Evolutionary conservation across 2,888 invertebrate species (phyloP), one percentile per base, ranked within the genome.

Genomic region (Brenthis daphne): DNA sequence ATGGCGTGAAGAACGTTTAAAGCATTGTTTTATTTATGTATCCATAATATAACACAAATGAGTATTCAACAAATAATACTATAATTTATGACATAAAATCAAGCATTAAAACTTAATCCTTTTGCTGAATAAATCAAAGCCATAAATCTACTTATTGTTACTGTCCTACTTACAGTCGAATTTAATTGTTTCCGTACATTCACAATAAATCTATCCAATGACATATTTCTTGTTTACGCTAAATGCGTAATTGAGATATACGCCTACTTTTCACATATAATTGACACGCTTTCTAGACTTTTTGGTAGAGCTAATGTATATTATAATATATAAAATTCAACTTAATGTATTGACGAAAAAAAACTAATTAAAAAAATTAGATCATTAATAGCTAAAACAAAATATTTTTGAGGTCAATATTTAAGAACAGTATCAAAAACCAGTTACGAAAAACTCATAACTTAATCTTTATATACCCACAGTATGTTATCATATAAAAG

Each of bases 61-160:
- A 13, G 29, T 50, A 50, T 60, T 60, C 16, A 51, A 60, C 56
- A 33, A 55, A 24, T 55, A 56, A 56, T 56, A 33, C 48, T n/a
- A 56, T 48, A 64, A 64, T 55, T 64, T 64, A 64, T 56, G 54
- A 56, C 53, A 33, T 47, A 24, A 48, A 47, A 48, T 56, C 64
- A 56, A 56, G 16, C 51, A 56, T 55, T 29, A 48, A 64, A 64
- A 48, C n/a, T 56, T 60, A 56, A 64, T 64, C 55, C 64, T 37
- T 55, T 33, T 29, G 54, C 54, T 55, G 47, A 64, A 56, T 56
- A 55, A 56, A 56, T 64, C 29, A 29, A 24, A n/a, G 55, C 29
- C 48, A 56, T 56, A 64, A 64, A 64, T 64, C 55, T 64, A 24
- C 48, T 63, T 63, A 54, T 63, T 48, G 29, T 47, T 29, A 33